Evolutionary conservation across 2,113 vertebrate species (phyloP), one percentile per base, ranked within the genome.

Genomic region (Oncorhynchus nerka): DNA sequence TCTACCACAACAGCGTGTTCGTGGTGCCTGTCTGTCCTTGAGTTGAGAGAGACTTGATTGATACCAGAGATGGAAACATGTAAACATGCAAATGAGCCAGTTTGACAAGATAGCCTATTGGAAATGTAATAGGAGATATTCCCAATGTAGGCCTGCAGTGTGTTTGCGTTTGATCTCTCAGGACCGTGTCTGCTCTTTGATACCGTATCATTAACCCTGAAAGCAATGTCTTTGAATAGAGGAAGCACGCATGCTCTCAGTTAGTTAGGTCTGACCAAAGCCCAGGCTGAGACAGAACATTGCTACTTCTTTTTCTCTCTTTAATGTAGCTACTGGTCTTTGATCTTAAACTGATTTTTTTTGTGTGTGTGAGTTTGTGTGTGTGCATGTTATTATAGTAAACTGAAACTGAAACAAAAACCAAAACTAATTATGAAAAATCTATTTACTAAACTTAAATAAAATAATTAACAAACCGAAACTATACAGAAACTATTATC

Each of bases 161-260:
- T 70, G 71, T 76, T 20, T 48, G 51, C 73, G 84, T 92, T 91
- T 91, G 87, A 92, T 89, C 84, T 81, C 28, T 68, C 62, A 75
- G 49, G 28, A 83, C 80, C 81, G 70, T 51, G 59, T 78, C 20
- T n/a, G 59, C 2, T 61, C 87, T 87, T 90, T 91, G 80, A 89
- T 86, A 81, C 81, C 20, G 68, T 83, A 83, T 70, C 68, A 78
- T 78, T 73, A 70, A 75, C 45, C 73, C 80, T 87, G 73, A 84
- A 81, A 85, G 68, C 73, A 69, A 59, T 26, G 75, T 68, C 68
- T 59, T 80, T 81, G 75, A 71, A 30, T 75, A 78, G 28, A 81
- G 65, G 28, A 74, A 5, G 49, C 76, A 79, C 65, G 78, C 72
- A 67, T 78, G 73, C 75, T 45, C 39, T 39, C 39, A 39, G 39